Evolutionary conservation across 2,113 vertebrate species (phyloP), one percentile per base, ranked within the genome.

Genomic region (Athene cunicularia): DNA sequence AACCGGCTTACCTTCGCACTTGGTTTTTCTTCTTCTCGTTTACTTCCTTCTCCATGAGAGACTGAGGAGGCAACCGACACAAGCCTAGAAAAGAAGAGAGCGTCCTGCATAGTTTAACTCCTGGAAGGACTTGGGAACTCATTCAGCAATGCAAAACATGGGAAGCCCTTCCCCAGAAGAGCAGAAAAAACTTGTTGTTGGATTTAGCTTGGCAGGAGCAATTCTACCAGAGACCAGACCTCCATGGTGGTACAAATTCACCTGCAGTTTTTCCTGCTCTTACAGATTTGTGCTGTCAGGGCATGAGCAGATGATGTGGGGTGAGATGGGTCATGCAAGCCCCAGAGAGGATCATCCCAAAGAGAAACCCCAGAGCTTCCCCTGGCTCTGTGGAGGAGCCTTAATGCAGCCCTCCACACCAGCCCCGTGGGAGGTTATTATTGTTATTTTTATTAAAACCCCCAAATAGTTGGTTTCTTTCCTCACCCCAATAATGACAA

Each of bases 11-110:
- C 97, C 97, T 55, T 50, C 8, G 30, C 41, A 85, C 33, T 68
- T 87, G 90, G 50, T 90, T 97, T 94, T 97, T 76, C 80, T 97
- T 98, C 28, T 60, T 93, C 68, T 91, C 60, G 3, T 94, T 95
- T 37, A 98, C 94, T 85, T 98, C 98, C 18, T 95, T 62, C 56
- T 93, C 90, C 98, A 98, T 98, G 60, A 86, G 59, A 62, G 89
- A 81, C 39, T 47, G 62, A 37, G 97, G 86, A 35, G 98, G 98
- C 89, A 98, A 62, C 16, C 28, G 82, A 60, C 76, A 94, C 6
- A 96, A 52, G 50, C 98, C 98, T 98, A n/a, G 59, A 72, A 96
- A 71, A 93, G 50, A 86, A 24, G n/a, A 60, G 62, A 85, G 23
- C 0, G 0, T 76, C n/a, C 19, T 79, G 20, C 12, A 3, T 15